These are phyloP conservation scores for Hyposmocoma kahamanoa DNA, from an alignment of 1,140 invertebrate genomes.

Conservation along the genomic window DNA sequence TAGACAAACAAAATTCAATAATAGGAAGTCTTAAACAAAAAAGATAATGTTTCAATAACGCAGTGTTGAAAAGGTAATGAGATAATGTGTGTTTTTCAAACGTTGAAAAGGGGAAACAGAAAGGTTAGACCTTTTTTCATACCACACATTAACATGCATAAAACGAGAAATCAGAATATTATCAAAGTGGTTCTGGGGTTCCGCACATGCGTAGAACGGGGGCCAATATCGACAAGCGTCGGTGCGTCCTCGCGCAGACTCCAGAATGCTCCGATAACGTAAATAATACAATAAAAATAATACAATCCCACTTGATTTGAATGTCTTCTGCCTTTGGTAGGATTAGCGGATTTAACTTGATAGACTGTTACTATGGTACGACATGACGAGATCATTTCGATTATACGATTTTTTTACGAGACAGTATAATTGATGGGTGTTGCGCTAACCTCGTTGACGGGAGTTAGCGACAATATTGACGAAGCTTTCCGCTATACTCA, in stretches of 20 bases:
- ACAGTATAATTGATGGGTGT: constrained; percentile 21
- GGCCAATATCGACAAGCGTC: constrained; percentile 41
- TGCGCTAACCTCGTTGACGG: constrained; percentile 10
- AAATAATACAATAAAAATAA: constrained; percentile 66
- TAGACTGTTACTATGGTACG: constrained; percentile 22
- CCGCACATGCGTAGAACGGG: constrained; percentile 54
- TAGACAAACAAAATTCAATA: no score
- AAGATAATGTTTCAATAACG: no score
- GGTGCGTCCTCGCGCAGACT: constrained; percentile 37
- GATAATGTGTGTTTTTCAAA: constrained; percentile 23
- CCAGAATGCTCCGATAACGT: constrained; percentile 36
- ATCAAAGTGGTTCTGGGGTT: constrained; percentile 30
- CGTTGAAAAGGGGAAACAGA: constrained; percentile 14
- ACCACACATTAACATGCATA: constrained; percentile 54
- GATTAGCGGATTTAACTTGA: constrained; percentile 13
- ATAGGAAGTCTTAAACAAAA: no score
- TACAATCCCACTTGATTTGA: constrained; percentile 47
- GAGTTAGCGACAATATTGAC: constrained; percentile 18
- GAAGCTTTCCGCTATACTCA: no score
- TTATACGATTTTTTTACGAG: constrained; percentile 24
- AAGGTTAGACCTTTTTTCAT: constrained; percentile 38
- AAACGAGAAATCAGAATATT: constrained; percentile 60
- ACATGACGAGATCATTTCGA: constrained; percentile 11
- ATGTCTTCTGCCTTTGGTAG: constrained; percentile 27
- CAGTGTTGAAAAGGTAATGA: constrained; percentile 9